A percentile compares a stretch with the other conserved stretches of the same genome.
Evolutionary conservation across 2,888 invertebrate species (phyloP).

Genomic region (Conistra vaccinii): DNA sequence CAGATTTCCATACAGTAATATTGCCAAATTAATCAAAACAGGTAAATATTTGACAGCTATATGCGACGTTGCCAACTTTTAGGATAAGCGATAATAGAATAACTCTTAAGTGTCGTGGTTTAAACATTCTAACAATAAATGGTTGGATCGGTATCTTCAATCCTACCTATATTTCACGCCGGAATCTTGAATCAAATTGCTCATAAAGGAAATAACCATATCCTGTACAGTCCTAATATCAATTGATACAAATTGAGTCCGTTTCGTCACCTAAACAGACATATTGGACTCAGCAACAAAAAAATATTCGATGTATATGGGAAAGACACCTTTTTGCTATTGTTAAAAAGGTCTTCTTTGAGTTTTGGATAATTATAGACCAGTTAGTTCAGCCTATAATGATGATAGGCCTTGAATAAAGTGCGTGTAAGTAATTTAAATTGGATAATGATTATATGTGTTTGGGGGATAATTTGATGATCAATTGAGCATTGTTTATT

Average conservation of each 20-base stretch:
- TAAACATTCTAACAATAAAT: neutral
- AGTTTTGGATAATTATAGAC: constrained; percentile 3
- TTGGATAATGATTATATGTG: constrained; percentile 22
- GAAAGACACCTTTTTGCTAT: constrained; percentile 6
- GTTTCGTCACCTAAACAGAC: constrained; percentile 45
- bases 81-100: too few species aligned
- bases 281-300: constrained; percentile 8
- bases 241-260: constrained; percentile 68
- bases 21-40: too few species aligned
- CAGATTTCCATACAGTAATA: too few species aligned
- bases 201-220: constrained; percentile 41
- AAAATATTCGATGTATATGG: neutral
- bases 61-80: too few species aligned
- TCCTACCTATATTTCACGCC: constrained; percentile 11
- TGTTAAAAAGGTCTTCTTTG: neutral
- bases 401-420: constrained; percentile 2
- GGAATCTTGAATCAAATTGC: constrained; percentile 34
- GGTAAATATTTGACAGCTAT: too few species aligned
- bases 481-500: neutral
- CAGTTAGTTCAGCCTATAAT: neutral
- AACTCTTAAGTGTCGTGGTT: neutral
- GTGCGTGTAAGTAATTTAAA: constrained; percentile 31
- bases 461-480: neutral
- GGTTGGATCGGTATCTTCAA: too few species aligned
- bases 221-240: constrained; percentile 57